phyloP scores from a whole-genome alignment of 2,888 invertebrate genomes.

The Oxytorus armatus region DNA sequence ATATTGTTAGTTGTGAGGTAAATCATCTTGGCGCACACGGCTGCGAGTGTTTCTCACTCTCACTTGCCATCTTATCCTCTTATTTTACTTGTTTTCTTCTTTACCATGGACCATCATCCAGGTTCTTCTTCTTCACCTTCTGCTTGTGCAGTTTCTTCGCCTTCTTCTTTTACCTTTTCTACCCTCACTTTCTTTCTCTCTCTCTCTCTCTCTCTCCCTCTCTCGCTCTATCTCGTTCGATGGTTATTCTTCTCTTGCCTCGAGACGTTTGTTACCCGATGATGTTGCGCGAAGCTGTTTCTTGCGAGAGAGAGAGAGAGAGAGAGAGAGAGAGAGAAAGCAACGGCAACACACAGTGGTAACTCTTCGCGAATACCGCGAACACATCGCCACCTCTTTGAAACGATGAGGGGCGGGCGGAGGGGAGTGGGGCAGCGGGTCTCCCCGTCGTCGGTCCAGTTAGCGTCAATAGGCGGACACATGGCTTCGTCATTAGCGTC shows the following conservation, averaged over 20 bases:
- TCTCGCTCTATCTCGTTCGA: constrained; percentile 25
- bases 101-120: constrained; percentile 35
- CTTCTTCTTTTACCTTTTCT: constrained; percentile 58
- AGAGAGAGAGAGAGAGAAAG: neutral
- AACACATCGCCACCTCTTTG: constrained; percentile 67
- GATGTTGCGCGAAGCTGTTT: constrained; percentile 29
- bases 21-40: constrained; percentile 79
- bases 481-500: constrained; percentile 79
- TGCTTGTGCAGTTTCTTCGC: constrained; percentile 71
- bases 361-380: constrained; percentile 60
- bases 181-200: constrained; percentile 20
- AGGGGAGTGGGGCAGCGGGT: too few relatives aligned
- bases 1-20: constrained; percentile 83
- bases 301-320: constrained; percentile 16
- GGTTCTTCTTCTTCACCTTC: constrained; percentile 63
- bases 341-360: constrained; percentile 38
- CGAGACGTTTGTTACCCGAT: constrained; percentile 66
- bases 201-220: constrained; percentile 23
- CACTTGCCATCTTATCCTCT: constrained; percentile 69
- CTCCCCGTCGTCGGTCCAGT: constrained; percentile 73
- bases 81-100: constrained; percentile 24
- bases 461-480: constrained; percentile 78
- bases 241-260: constrained; percentile 59
- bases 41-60: constrained; percentile 72
- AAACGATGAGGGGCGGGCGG: too few relatives aligned